Evolutionary conservation across 64 coral and sea anemone genomes (phyloP).

Genomic region (Stichodactyla helianthus): DNA sequence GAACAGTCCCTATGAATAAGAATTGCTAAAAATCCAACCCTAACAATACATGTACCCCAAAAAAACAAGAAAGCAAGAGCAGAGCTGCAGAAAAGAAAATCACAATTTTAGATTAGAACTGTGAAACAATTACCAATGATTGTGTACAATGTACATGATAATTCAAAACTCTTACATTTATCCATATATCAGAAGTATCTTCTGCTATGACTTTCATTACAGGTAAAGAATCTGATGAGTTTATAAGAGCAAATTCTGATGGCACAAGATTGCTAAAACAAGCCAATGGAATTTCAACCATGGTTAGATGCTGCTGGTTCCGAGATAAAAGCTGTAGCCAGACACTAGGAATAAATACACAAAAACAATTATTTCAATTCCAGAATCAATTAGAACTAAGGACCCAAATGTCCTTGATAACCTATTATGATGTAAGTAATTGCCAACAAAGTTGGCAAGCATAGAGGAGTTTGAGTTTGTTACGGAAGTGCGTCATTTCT

Average conservation of each 20-base stretch:
- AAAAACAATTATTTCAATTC: background rate
- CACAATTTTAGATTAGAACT: too few relatives aligned
- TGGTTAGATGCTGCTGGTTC: slow-evolving; percentile 75
- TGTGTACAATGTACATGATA: too few relatives aligned
- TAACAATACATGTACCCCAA: too few relatives aligned
- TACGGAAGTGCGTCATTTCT: too few relatives aligned
- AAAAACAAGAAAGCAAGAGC: too few relatives aligned
- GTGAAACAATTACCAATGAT: too few relatives aligned
- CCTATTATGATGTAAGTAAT: too few relatives aligned
- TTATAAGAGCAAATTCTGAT: slow-evolving; percentile 51
- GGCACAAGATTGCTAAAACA: slow-evolving; percentile 76
- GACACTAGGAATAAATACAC: slow-evolving; percentile 49
- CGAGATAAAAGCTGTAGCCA: slow-evolving; percentile 83
- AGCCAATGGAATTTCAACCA: slow-evolving; percentile 83
- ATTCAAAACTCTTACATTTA: slow-evolving; percentile 64
- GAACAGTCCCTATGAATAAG: too few relatives aligned
- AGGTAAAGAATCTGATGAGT: slow-evolving; percentile 46
- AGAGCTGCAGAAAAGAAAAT: too few relatives aligned
- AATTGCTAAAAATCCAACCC: too few relatives aligned
- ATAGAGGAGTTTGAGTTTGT: too few relatives aligned
- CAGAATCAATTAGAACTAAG: background rate
- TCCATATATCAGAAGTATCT: slow-evolving; percentile 92
- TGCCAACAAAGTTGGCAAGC: too few relatives aligned
- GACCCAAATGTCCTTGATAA: background rate
- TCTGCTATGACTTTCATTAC: slow-evolving; percentile 87